phyloP scores from a whole-genome alignment of 2,797 vertebrate genomes.

The Aplochiton taeniatus region DNA sequence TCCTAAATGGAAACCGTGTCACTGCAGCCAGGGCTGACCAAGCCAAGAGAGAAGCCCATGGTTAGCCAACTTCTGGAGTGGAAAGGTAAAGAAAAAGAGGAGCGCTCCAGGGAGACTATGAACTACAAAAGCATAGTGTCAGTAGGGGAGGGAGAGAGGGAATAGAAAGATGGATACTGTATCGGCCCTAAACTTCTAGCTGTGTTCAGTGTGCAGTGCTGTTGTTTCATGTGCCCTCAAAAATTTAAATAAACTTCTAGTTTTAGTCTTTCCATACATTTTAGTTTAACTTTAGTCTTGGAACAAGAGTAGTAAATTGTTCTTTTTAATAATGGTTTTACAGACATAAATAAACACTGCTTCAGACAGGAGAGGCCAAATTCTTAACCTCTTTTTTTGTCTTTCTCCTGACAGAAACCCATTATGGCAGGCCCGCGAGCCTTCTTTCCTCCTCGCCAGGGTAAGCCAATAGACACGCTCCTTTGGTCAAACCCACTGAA shows the following conservation, averaged over 20 bases:
- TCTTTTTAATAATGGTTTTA: too few relatives aligned
- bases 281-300: too few relatives aligned
- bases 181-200: conserved; percentile 45
- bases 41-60: conserved; percentile 46
- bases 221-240: conserved; percentile 29
- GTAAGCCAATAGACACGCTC: conserved; percentile 56
- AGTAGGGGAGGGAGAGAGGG: conserved; percentile 31
- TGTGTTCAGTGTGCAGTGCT: neutral
- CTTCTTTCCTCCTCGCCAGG: conserved; percentile 49
- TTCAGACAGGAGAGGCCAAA: too few relatives aligned
- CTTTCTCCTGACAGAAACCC: conserved; percentile 56
- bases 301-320: too few relatives aligned
- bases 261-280: neutral
- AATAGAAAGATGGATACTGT: conserved; percentile 7
- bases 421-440: conserved; percentile 25
- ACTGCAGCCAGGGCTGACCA: conserved; percentile 45
- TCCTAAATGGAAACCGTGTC: conserved; percentile 62
- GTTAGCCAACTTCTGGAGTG: conserved; percentile 40
- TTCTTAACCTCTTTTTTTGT: conserved; percentile 25
- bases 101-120: conserved; percentile 14
- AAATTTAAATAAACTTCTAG: conserved; percentile 35
- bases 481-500: conserved; percentile 36
- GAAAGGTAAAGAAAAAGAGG: conserved; percentile 18
- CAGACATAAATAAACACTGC: too few relatives aligned
- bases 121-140: conserved; percentile 2